Evolutionary conservation across 2,113 vertebrate genomes (phyloP).

Genomic region (Trinectes maculatus): DNA sequence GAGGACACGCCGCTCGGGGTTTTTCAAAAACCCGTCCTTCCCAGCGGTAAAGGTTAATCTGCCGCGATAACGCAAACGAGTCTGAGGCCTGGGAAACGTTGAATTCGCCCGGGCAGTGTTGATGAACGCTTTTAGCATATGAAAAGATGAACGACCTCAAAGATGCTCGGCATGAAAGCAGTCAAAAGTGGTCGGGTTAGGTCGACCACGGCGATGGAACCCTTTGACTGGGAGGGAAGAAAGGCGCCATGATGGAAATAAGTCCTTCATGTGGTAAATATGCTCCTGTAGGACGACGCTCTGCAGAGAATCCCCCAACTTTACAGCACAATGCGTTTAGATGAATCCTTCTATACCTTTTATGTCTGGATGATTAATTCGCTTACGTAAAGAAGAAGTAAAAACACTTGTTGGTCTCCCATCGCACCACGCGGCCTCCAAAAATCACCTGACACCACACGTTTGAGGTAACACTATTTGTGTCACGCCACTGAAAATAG

Average conservation of each 20-base stretch:
- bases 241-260: no score
- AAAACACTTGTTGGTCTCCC: conserved; percentile 25
- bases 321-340: no score
- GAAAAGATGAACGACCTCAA: conserved; percentile 74
- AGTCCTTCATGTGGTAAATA: no score
- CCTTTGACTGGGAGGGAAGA: conserved; percentile 22
- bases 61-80: conserved; percentile 63
- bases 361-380: no score
- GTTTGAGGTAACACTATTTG: conserved; percentile 48
- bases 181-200: conserved; percentile 67
- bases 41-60: conserved; percentile 72
- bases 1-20: conserved; percentile 17
- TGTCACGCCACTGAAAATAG: conserved; percentile 51
- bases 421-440: conserved; percentile 10
- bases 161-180: conserved; percentile 71
- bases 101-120: conserved; percentile 64
- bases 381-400: conserved; percentile 9
- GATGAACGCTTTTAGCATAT: conserved; percentile 79
- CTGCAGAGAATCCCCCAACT: no score
- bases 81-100: conserved; percentile 38
- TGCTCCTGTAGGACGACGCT: no score
- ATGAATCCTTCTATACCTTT: no score
- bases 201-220: conserved; percentile 51
- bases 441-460: conserved; percentile 27
- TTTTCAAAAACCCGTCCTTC: conserved; percentile 46